phyloP scores from a whole-genome alignment of 30 jellyfish, hydroid and myxozoan genomes.

The Euphysa ruthae region DNA sequence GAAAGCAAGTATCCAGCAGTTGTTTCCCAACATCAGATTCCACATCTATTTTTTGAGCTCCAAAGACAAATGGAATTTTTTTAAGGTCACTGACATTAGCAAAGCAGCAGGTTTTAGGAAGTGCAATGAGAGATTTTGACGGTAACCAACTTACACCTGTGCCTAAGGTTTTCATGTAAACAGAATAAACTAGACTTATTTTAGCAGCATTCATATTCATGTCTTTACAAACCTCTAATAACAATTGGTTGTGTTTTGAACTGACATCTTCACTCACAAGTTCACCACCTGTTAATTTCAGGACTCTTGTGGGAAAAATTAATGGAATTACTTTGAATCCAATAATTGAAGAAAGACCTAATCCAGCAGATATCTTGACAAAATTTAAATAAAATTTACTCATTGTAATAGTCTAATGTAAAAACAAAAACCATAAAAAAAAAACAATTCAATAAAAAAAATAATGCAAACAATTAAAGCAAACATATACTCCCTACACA shows the following conservation, averaged over 20 bases:
- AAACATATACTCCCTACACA: too few relatives aligned
- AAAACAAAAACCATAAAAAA: too few relatives aligned
- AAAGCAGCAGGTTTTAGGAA: conserved; percentile 49
- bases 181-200: conserved; percentile 9
- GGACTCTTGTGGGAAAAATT: conserved; percentile 31
- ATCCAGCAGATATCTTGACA: background rate
- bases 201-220: conserved; percentile 36
- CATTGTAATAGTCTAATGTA: too few relatives aligned
- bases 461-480: too few relatives aligned
- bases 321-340: conserved; percentile 62
- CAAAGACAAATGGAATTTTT: conserved; percentile 19
- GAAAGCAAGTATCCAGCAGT: conserved; percentile 34
- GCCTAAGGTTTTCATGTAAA: conserved; percentile 43
- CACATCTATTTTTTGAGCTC: conserved; percentile 32
- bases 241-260: conserved; percentile 5
- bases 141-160: conserved; percentile 61
- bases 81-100: conserved; percentile 17
- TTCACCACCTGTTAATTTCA: background rate
- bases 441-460: too few relatives aligned
- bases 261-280: conserved; percentile 16
- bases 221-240: conserved; percentile 39
- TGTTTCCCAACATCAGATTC: conserved; percentile 52
- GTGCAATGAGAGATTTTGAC: conserved; percentile 56
- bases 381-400: too few relatives aligned
- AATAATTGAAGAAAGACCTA: conserved; percentile 42